Evolutionary conservation across 2,888 invertebrate species (phyloP).

Genomic region (Alcis repandata): DNA sequence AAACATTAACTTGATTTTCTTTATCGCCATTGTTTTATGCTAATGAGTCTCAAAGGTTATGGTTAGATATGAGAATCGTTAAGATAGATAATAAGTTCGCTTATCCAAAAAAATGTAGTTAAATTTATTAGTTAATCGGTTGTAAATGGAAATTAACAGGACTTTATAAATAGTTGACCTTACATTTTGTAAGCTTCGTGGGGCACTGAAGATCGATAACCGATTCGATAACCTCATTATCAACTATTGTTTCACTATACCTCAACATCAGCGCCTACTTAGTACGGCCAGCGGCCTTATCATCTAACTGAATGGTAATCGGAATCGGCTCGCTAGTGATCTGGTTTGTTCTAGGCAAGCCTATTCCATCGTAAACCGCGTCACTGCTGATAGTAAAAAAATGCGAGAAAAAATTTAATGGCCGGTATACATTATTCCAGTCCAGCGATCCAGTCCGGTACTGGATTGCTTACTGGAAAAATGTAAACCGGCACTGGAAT

Average conservation of each 20-base stretch:
- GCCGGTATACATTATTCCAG: too few species aligned
- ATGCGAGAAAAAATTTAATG: too few species aligned
- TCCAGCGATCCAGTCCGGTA: too few species aligned
- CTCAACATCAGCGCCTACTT: not conserved
- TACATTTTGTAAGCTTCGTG: slow-evolving; percentile 11
- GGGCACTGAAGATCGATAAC: not conserved
- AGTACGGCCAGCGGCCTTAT: too few species aligned
- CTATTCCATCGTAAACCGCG: too few species aligned
- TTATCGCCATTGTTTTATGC: slow-evolving; percentile 27
- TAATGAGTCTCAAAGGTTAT: slow-evolving; percentile 38
- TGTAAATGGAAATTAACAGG: slow-evolving; percentile 25
- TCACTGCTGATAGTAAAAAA: too few species aligned
- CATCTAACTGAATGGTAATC: too few species aligned
- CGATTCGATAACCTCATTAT: not conserved
- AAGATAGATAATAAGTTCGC: slow-evolving; percentile 5
- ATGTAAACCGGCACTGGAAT: too few species aligned
- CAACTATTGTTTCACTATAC: not conserved
- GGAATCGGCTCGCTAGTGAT: too few species aligned
- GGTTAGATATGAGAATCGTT: slow-evolving; percentile 16
- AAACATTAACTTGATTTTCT: slow-evolving; percentile 49
- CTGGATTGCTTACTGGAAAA: too few species aligned
- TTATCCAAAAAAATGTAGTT: not conserved
- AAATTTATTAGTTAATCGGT: not conserved
- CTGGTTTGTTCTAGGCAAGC: too few species aligned
- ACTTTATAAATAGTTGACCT: slow-evolving; percentile 4